Evolutionary conservation across 2,797 vertebrate genomes (phyloP).

Genomic region (Halcyon chelicuti): DNA sequence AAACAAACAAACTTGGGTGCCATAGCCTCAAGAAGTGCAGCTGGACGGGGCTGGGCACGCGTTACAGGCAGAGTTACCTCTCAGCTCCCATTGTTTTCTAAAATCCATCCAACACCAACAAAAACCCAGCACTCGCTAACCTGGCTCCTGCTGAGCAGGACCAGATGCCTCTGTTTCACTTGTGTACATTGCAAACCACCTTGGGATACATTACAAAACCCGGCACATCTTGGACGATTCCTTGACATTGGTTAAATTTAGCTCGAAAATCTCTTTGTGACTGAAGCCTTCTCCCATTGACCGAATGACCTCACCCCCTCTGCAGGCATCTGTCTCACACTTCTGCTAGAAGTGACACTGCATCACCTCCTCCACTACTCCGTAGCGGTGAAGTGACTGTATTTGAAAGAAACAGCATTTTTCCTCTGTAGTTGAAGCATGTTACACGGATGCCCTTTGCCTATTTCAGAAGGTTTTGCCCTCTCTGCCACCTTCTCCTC

Average conservation of each 20-base stretch:
- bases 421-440: neutral
- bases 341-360: neutral
- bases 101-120: neutral
- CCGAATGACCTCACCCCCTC: neutral
- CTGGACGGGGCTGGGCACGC: neutral
- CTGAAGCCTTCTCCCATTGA: neutral
- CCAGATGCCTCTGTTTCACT: neutral
- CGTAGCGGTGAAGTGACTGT: neutral
- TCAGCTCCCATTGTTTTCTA: neutral
- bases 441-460: neutral
- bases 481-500: neutral
- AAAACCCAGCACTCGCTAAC: neutral
- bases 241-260: neutral
- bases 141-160: neutral
- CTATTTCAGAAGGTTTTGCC: neutral
- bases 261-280: neutral
- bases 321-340: neutral
- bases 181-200: neutral
- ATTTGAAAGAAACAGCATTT: neutral
- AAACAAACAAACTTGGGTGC: neutral
- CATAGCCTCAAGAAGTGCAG: accelerated
- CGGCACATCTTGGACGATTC: neutral
- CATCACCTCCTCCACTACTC: neutral
- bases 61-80: neutral
- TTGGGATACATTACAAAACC: neutral